Conservation (phyloP, 2,113 vertebrate genomes). For the Scomber colias region DNA sequence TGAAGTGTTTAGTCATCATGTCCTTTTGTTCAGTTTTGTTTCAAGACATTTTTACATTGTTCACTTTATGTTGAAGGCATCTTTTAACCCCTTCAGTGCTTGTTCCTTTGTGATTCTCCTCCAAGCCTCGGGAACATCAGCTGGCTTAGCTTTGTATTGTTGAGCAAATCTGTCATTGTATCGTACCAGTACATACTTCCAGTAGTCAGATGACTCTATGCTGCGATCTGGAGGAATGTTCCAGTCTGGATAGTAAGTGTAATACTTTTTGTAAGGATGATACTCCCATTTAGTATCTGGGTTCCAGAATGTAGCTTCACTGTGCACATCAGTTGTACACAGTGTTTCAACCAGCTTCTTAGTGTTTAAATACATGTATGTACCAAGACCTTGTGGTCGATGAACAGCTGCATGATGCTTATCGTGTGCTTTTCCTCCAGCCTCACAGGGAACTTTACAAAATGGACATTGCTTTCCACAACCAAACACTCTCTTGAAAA, state of each 20-base stretch:
- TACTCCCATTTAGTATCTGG: rapidly evolving
- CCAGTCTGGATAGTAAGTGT: slow-evolving; percentile 68
- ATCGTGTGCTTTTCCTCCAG: slow-evolving; percentile 66
- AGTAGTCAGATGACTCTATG: too few species aligned
- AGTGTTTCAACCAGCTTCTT: not conserved
- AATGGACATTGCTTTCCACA: slow-evolving; percentile 83
- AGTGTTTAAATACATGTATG: rapidly evolving
- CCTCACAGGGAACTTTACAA: slow-evolving; percentile 82
- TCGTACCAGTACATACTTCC: too few species aligned
- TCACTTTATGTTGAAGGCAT: slow-evolving; percentile 51
- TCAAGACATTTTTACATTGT: too few species aligned
- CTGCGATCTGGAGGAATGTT: too few species aligned
- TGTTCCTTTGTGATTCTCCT: slow-evolving; percentile 37
- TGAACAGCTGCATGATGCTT: slow-evolving; percentile 66
- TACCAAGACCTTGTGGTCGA: slow-evolving; percentile 62
- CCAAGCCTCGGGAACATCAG: slow-evolving; percentile 67
- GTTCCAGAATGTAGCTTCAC: rapidly evolving
- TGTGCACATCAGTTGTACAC: slow-evolving; percentile 64
- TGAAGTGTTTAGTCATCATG: too few species aligned
- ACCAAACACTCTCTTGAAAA: slow-evolving; percentile 73
- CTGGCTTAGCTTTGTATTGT: slow-evolving; percentile 13
- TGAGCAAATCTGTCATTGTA: too few species aligned
- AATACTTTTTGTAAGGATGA: slow-evolving; percentile 69
- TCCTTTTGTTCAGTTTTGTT: too few species aligned
- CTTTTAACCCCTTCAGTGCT: slow-evolving; percentile 55